These are phyloP conservation scores for Chelonus formosanus DNA, from an alignment of 2,888 invertebrate genomes.

Conservation along the genomic window DNA sequence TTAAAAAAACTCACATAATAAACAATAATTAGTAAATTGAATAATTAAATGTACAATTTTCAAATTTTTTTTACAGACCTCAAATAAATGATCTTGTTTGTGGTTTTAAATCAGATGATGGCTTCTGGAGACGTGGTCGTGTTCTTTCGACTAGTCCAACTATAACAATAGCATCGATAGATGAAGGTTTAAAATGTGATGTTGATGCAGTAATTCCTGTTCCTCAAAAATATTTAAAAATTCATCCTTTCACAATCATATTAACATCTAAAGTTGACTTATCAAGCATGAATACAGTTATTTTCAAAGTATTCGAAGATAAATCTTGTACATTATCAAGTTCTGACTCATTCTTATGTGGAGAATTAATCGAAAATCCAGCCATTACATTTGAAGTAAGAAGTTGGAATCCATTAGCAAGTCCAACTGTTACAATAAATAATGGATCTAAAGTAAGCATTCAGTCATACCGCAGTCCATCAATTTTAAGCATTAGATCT, in stretches of 20 bases:
- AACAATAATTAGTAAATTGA: too few relatives aligned
- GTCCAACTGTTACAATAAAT: not conserved
- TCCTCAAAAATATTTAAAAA: conserved; percentile 38
- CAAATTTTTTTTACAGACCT: conserved; percentile 39
- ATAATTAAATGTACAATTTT: not conserved
- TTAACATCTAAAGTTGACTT: not conserved
- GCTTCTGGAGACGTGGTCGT: conserved; percentile 56
- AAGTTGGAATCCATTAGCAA: too few relatives aligned
- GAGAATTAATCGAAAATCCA: too few relatives aligned
- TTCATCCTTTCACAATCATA: conserved; percentile 44
- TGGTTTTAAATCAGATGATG: conserved; percentile 39
- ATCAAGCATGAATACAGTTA: not conserved
- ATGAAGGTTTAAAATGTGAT: conserved; percentile 46
- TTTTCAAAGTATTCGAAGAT: too few relatives aligned
- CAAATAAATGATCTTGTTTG: conserved; percentile 50
- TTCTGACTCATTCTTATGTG: too few relatives aligned
- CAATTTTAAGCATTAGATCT: conserved; percentile 45
- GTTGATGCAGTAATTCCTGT: conserved; percentile 44
- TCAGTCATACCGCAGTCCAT: conserved; percentile 18
- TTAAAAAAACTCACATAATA: too few relatives aligned
- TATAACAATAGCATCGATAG: conserved; percentile 47
- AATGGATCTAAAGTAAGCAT: conserved; percentile 15
- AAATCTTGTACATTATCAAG: too few relatives aligned
- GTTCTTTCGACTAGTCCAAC: conserved; percentile 42
- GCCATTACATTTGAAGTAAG: too few relatives aligned